Conservation (phyloP, 1,140 invertebrate species). For the Drosophila auraria region DNA sequence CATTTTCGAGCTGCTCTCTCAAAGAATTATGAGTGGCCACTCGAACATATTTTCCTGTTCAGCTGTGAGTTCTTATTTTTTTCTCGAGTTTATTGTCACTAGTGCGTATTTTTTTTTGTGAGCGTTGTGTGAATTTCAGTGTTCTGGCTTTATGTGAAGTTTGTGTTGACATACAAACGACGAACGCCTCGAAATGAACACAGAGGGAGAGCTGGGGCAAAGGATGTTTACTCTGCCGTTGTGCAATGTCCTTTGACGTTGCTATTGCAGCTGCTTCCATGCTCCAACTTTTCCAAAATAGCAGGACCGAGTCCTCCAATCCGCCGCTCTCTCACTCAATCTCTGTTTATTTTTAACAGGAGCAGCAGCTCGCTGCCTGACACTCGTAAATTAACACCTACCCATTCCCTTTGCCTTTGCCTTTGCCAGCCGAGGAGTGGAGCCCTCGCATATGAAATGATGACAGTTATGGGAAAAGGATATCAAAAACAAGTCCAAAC, state of each 20-base stretch:
- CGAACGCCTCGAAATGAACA: constrained; percentile 49
- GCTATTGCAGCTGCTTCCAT: constrained; percentile 57
- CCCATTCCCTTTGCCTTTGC: constrained; percentile 31
- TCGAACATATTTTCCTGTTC: constrained; percentile 56
- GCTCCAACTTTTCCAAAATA: constrained; percentile 63
- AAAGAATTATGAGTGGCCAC: constrained; percentile 71
- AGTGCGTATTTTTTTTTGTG: constrained; percentile 30
- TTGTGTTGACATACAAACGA: constrained; percentile 76
- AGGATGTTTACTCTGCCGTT: constrained; percentile 45
- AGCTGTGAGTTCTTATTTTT: constrained; percentile 30
- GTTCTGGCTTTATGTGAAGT: constrained; percentile 36
- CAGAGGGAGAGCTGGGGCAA: constrained; percentile 10
- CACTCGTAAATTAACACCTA: constrained; percentile 80
- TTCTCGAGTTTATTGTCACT: constrained; percentile 67
- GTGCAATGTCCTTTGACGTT: constrained; percentile 50
- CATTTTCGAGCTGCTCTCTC: constrained; percentile 51
- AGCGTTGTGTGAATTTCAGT: constrained; percentile 41
- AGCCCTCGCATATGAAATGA: constrained; percentile 50
- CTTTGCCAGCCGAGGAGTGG: constrained; percentile 10
- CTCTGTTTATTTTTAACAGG: constrained; percentile 47
- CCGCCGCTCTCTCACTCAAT: constrained; percentile 4
- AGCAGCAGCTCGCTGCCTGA: constrained; percentile 24
- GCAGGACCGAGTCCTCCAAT: not conserved
- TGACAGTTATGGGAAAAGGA: constrained; percentile 81
- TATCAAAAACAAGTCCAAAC: constrained; percentile 57